Percentiles rank a stretch among this genome's conserved stretches.
phyloP scores from a whole-genome alignment of 2,888 invertebrate species.

The Limulus polyphemus region DNA sequence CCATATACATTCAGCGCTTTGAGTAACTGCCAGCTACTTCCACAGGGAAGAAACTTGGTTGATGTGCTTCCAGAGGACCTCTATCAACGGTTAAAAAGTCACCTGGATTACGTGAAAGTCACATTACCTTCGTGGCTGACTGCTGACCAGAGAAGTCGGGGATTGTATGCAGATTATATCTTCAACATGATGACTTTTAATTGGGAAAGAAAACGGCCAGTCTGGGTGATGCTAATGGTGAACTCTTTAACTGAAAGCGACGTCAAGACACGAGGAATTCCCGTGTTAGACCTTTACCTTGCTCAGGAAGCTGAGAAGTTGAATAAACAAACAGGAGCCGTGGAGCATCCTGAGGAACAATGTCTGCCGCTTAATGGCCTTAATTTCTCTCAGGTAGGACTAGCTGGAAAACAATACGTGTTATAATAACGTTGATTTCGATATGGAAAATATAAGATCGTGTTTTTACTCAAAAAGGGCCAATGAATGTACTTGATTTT shows the following conservation, averaged over 20 bases:
- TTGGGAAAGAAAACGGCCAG: constrained; percentile 44
- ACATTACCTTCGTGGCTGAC: constrained; percentile 40
- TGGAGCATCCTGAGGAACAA: constrained; percentile 45
- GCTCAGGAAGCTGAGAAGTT: constrained; percentile 41
- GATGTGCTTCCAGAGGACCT: constrained; percentile 18
- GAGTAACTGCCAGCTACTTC: constrained; percentile 41
- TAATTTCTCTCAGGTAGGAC: constrained; percentile 41
- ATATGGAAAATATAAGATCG: no score
- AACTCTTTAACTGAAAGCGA: constrained; percentile 43
- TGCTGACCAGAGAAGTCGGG: constrained; percentile 34
- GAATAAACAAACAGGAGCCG: constrained; percentile 41
- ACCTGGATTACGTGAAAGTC: constrained; percentile 38
- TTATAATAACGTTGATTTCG: no score
- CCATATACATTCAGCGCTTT: constrained; percentile 40
- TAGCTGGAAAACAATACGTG: no score
- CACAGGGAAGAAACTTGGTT: constrained; percentile 30
- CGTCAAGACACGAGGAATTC: constrained; percentile 39
- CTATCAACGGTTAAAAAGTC: constrained; percentile 28
- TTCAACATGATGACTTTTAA: constrained; percentile 41
- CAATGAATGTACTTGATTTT: no score
- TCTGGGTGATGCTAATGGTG: constrained; percentile 46
- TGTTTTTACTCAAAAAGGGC: no score
- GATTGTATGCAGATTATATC: constrained; percentile 40
- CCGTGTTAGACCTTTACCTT: constrained; percentile 44
- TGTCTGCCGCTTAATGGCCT: constrained; percentile 45